Conservation (phyloP, 2,888 invertebrate genomes). For the Ceramica pisi region DNA sequence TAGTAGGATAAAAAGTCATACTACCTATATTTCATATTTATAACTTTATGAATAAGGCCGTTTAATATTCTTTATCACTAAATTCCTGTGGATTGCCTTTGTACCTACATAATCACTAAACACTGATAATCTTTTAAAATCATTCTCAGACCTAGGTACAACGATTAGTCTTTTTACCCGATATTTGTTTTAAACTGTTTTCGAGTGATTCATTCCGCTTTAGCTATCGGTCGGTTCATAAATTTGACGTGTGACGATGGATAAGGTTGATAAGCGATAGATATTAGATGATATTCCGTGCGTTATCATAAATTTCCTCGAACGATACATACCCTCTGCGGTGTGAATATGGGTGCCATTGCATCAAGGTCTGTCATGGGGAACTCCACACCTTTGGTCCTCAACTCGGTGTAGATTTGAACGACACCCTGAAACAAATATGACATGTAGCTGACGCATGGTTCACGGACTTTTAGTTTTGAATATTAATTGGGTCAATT, state of each 20-base stretch:
- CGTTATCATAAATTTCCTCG: not conserved
- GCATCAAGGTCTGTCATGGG: slow-evolving; percentile 98
- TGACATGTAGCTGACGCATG: not conserved
- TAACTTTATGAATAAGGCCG: not conserved
- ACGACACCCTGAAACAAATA: slow-evolving; percentile 94
- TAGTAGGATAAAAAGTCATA: not conserved
- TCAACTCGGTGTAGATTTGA: slow-evolving; percentile 98
- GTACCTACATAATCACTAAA: not conserved
- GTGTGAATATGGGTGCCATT: slow-evolving; percentile 98
- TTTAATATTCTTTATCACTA: slow-evolving; percentile 7
- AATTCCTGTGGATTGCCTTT: slow-evolving; percentile 4
- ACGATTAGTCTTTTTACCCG: not conserved
- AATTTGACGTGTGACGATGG: slow-evolving; percentile 20
- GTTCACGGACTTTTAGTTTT: no score
- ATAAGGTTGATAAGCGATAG: slow-evolving; percentile 24
- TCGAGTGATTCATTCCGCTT: slow-evolving; percentile 17
- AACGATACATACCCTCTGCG: slow-evolving; percentile 93
- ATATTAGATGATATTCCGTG: slow-evolving; percentile 29
- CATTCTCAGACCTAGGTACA: not conserved
- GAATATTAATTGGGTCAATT: no score
- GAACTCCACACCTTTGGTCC: slow-evolving; percentile 99
- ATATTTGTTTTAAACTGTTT: not conserved
- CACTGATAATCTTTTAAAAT: slow-evolving; percentile 3
- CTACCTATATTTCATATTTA: not conserved
- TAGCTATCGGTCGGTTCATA: slow-evolving; percentile 12